Evolutionary conservation across 2,113 vertebrate genomes (phyloP).

Genomic region (Phrynosoma platyrhinos): DNA sequence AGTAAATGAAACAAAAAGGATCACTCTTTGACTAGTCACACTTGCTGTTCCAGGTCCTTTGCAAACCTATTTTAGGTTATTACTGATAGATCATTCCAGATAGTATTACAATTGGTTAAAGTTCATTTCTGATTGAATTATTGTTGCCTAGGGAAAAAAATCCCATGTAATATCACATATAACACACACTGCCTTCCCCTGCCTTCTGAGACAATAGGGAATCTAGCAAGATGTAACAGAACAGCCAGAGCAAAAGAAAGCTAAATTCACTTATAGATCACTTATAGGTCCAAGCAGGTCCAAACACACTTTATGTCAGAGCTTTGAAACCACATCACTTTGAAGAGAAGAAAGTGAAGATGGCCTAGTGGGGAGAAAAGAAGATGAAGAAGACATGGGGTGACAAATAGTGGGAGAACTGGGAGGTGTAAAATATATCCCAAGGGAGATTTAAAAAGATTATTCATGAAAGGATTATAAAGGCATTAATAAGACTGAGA

Average conservation of each 20-base stretch:
- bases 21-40: neutral
- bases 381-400: neutral
- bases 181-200: too few species aligned
- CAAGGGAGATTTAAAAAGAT: neutral
- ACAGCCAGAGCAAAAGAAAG: neutral
- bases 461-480: neutral
- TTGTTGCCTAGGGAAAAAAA: neutral
- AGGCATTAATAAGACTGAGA: neutral
- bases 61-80: neutral
- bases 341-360: neutral
- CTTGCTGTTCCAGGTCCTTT: neutral
- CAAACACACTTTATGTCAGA: neutral
- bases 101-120: neutral
- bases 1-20: slow-evolving; percentile 37
- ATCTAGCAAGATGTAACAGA: neutral
- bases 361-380: neutral
- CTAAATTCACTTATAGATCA: neutral
- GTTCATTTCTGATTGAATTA: neutral
- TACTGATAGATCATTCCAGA: neutral
- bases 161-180: neutral
- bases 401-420: neutral
- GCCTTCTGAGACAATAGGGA: neutral
- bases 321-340: neutral
- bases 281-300: too few species aligned
- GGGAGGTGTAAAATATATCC: neutral